phyloP scores from a whole-genome alignment of 2,113 vertebrate species.

The Hemiprocne comata region DNA sequence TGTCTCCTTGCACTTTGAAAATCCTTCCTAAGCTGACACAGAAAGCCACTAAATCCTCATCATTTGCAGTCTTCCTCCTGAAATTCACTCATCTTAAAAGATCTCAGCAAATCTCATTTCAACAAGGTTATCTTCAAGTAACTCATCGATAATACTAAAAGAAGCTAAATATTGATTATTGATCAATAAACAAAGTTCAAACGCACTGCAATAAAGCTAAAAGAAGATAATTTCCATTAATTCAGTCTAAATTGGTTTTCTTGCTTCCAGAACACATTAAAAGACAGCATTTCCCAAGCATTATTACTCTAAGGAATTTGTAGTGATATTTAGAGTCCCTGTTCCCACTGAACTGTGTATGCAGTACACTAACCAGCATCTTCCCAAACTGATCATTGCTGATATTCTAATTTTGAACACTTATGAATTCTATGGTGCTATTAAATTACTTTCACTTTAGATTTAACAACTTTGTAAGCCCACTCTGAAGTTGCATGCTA shows the following conservation, averaged over 20 bases:
- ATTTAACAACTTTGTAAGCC: neutral
- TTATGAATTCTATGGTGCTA: neutral
- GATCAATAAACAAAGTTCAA: neutral
- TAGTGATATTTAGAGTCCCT: neutral
- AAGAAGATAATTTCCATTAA: neutral
- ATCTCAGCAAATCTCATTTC: neutral
- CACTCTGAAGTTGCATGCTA: neutral
- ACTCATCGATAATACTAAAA: neutral
- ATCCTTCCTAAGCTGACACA: neutral
- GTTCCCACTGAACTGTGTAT: neutral
- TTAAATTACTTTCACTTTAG: neutral
- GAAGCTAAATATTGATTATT: no score
- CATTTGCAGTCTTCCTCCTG: neutral
- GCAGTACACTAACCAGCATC: neutral
- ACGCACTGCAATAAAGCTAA: neutral
- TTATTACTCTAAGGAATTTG: neutral
- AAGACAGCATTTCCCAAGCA: rapidly evolving
- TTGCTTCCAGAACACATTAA: neutral
- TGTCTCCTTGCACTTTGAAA: neutral
- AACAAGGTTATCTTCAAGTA: neutral
- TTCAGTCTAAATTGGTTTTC: neutral
- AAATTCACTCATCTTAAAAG: neutral
- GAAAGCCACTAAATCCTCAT: neutral
- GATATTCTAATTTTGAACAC: neutral
- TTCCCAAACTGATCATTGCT: neutral